Base-by-base conservation (phyloP, 2,113 vertebrate genomes). In the Hemiprocne comata region DNA sequence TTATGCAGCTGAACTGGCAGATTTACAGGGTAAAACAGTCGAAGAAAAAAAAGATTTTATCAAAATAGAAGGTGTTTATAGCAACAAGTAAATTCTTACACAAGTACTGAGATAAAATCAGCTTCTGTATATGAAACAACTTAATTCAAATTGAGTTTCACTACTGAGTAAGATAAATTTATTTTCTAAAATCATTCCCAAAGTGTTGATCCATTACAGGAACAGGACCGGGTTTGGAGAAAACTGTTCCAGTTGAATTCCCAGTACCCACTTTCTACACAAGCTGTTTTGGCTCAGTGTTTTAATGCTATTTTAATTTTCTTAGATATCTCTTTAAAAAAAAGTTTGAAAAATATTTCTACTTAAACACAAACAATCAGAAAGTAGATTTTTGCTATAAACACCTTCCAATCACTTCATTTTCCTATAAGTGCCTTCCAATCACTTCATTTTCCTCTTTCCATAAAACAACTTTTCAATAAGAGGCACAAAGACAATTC, bases 1-100 rank as follows among this genome's bases (percentile, higher is more conserved):
- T 74, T 77, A 82, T 50, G 0, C 79, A 64, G 83, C 50, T 96
- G 74, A 94, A 90, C 88, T 95, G 92, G 46, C 76, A 95, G 71
- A 89, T 93, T 91, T 94, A 92, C 81, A 84, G 74, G 50, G 55
- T 89, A 69, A 57, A 94, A 92, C 89, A 93, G 87, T 80, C 90
- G 79, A 74, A 64, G 70, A 14, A 2, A 6, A 48, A 61, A 85
- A 58, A 79, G 21, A 83, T 36, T 89, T 77, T 80, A 93, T 75
- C 93, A 95, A 95, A 95, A 96, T 92, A 95, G 89, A 91, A 81
- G 34, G 51, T 36, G 62, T 78, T 94, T 96, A 92, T 60, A 90
- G 94, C 92, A 96, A 93, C 85, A 95, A 90, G 89, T 89, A 95
- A 93, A 76, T 91, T 96, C 69, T 83, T 88, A 80, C 31, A 89